phyloP scores from a whole-genome alignment of 2,797 vertebrate species.

The Phrynocephalus vlangalii region DNA sequence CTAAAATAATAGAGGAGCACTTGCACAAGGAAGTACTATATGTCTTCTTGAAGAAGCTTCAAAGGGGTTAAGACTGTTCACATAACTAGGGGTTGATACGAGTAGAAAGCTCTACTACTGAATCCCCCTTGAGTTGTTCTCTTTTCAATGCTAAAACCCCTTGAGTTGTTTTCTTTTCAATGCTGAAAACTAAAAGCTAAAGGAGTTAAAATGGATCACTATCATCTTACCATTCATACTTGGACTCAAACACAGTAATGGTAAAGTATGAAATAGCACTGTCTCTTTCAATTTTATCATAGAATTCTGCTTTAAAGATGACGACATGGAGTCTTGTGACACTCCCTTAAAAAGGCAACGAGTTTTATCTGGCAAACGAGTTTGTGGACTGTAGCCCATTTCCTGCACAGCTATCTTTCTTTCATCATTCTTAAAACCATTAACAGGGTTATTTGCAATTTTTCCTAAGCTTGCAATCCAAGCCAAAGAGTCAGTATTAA shows the following conservation, averaged over 20 bases:
- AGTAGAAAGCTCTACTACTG: too few species aligned
- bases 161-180: background rate
- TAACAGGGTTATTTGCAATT: background rate
- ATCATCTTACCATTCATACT: background rate
- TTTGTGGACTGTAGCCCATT: background rate
- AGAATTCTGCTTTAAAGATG: background rate
- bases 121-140: too few species aligned
- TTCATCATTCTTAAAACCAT: slow-evolving; percentile 17
- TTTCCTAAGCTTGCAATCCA: background rate
- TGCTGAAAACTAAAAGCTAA: background rate
- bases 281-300: background rate
- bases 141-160: background rate
- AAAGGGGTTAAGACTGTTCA: too few species aligned
- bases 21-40: background rate
- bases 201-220: background rate
- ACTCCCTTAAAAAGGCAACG: too few species aligned
- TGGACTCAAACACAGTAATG: background rate
- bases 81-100: too few species aligned
- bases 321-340: too few species aligned
- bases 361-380: too few species aligned
- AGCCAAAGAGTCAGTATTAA: slow-evolving; percentile 7
- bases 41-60: background rate
- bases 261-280: background rate
- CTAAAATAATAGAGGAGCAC: too few species aligned
- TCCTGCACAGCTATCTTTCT: background rate